Evolutionary conservation across 1,140 invertebrate genomes (phyloP).

Genomic region (Scylla paramamosain): DNA sequence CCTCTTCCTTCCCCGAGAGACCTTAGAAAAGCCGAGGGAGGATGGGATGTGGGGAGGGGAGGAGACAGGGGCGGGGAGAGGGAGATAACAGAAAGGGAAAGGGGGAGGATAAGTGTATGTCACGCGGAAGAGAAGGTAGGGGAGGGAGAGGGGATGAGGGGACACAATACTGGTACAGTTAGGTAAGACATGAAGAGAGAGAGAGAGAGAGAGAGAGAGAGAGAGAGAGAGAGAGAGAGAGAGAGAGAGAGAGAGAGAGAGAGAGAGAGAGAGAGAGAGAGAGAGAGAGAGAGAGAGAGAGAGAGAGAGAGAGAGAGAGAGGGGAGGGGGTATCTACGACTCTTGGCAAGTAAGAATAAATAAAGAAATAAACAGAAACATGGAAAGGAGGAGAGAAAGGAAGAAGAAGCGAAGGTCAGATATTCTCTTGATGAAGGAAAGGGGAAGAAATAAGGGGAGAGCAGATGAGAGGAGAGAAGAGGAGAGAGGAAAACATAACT

Average conservation of each 20-base stretch:
- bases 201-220: not conserved
- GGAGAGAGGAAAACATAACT: not conserved
- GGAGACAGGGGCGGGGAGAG: no score
- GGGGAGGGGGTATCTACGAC: not conserved
- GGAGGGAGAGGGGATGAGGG: not conserved
- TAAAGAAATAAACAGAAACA: not conserved
- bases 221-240: not conserved
- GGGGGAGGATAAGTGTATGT: no score
- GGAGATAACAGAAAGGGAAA: no score
- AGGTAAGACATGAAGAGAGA: no score
- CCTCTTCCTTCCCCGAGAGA: not conserved
- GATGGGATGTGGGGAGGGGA: no score
- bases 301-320: not conserved
- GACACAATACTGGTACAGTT: no score
- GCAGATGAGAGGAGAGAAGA: not conserved
- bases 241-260: not conserved
- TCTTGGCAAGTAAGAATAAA: not conserved
- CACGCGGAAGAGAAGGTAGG: not conserved
- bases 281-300: not conserved
- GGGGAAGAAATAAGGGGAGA: not conserved
- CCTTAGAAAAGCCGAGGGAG: slow-evolving; percentile 10
- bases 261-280: not conserved
- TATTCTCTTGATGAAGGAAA: no score
- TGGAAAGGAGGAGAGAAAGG: not conserved
- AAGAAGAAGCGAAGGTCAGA: not conserved